Evolutionary conservation across 2,113 vertebrate genomes (phyloP).

Genomic region (Calidris pygmaea): DNA sequence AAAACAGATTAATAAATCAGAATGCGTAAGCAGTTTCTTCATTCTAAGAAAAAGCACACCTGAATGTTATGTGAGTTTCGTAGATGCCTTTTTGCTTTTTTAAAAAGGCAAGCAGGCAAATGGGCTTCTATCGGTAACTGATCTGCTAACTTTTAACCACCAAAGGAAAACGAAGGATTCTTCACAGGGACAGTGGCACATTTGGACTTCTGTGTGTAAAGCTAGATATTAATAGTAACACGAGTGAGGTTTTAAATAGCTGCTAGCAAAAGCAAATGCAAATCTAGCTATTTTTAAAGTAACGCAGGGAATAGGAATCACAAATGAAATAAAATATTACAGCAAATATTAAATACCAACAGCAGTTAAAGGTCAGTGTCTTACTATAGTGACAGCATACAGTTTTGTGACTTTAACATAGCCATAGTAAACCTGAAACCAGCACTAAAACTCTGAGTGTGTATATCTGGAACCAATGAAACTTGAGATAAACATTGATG

Average conservation of each 20-base stretch:
- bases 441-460: background rate
- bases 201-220: background rate
- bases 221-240: background rate
- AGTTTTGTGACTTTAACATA: conserved; percentile 14
- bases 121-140: background rate
- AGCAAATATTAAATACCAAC: background rate
- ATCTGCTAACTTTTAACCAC: background rate
- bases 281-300: conserved; percentile 35
- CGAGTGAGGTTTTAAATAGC: conserved; percentile 1
- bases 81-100: background rate
- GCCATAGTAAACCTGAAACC: conserved; percentile 28
- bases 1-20: background rate
- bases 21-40: background rate
- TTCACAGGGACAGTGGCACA: background rate
- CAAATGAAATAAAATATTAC: conserved; percentile 6
- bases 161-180: background rate
- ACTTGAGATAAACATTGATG: conserved; percentile 21
- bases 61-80: background rate
- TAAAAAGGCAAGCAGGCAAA: background rate
- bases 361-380: conserved; percentile 16
- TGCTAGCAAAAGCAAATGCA: background rate
- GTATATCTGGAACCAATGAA: conserved; percentile 42
- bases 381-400: background rate
- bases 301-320: background rate
- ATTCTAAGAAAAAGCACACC: background rate